Evolutionary conservation across 1,140 invertebrate species (phyloP), one percentile per base, ranked within the genome.

Genomic region (Parapsyche elsis): DNA sequence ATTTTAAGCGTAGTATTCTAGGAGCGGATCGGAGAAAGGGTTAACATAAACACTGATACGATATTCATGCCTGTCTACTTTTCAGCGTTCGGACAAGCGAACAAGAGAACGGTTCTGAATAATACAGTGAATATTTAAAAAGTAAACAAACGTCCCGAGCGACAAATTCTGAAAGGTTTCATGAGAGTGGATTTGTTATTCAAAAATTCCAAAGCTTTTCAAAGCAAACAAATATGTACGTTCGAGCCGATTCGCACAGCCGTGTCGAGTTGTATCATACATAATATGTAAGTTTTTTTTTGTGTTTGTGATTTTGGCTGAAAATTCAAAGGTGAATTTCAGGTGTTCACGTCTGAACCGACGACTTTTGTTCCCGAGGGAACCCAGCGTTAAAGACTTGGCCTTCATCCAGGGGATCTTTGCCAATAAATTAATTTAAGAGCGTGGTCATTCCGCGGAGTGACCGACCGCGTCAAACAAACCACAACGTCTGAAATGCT

Each of bases 391-490:
- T 10, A 2, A 16, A 67, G 9, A 26, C 21, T 24, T 67, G 64
- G 64, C 19, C 19, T 12, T 12, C 5, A 12, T 67, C 64, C 64
- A 67, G 12, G 64, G 21, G 21, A 12, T 26, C 10, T 12, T 9
- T 67, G 64, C 64, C 64, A 67, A 67, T 67, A 26, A 26, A 67
- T 67, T 67, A 67, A 67, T 67, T 67, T 67, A 26, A 67, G 64
- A 67, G 21, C 64, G 24, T 67, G 24, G 64, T 67, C 64, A 26
- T 26, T 30, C 49, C 24, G 64, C 16, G 7, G 30, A 38, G 30
- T 38, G 30, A 38, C 2, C 30, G 30, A 38, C 30, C 30, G 30
- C 30, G 30, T 38, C 30, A 38, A 38, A 38, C 30, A 38, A 38
- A 38, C 30, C 30, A 7, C 57, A 61, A 61, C 16, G 57, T 61